Evolutionary conservation across 2,113 vertebrate genomes (phyloP), one percentile per base, ranked within the genome.

Genomic region (Columba janthina): DNA sequence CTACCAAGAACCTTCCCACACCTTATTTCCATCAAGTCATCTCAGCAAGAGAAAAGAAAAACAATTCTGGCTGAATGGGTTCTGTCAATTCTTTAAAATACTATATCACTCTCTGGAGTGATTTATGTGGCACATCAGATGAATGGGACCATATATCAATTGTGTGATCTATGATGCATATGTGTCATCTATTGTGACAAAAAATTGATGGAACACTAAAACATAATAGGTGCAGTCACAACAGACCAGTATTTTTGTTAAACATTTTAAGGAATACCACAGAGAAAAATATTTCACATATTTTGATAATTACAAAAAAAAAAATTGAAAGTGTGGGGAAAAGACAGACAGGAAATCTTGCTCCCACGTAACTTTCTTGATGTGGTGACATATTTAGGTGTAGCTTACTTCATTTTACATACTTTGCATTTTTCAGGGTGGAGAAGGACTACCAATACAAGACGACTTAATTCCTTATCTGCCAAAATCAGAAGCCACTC

Each of bases 61-160:
- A 64, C 21, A 85, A 58, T 54, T 74, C 75, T 93, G 53, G 26
- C n/a, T 90, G 48, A 86, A 88, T 28, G 4, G 5, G 36, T 94
- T 88, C 93, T 90, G 82, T 66, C 92, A 95, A 34, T 32, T 89
- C 50, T 93, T 91, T 85, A 89, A 90, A 93, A 84, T 62, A 93
- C 42, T 38, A 3, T 22, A 64, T 69, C 72, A 67, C 61, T 70
- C 21, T 71, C 53, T 36, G 16, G 71, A 46, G 48, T 86, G 85
- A 94, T 95, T 84, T 88, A 90, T 73, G 79, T 69, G 79, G 53
- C 73, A 64, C 31, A 77, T 51, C 48, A 88, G 79, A 89, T 69
- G 53, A 87, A 90, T 58, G 72, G 36, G 79, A 75, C 44, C 38
- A 25, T 66, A 26, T 10, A 88, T 92, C 88, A 96, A 2, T 50